Evolutionary conservation across 2,888 invertebrate species (phyloP), one percentile per base, ranked within the genome.

Genomic region (Arge pagana): DNA sequence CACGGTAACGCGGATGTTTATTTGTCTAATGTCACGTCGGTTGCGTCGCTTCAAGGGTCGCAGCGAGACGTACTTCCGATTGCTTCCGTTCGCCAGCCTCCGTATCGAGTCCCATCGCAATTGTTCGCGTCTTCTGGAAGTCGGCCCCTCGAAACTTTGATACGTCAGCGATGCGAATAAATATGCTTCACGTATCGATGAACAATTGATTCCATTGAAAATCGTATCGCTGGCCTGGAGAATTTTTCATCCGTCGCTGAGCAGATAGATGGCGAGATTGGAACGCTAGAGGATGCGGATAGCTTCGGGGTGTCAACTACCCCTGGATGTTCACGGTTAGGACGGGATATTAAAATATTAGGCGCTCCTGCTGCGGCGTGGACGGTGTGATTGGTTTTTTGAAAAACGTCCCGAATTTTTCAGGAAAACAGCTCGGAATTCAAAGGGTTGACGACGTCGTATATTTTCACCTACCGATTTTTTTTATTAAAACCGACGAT

Each of bases 281-380:
- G n/a, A n/a, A n/a, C n/a, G n/a, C n/a, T n/a, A n/a, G n/a, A n/a
- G n/a, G n/a, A n/a, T n/a, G n/a, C n/a, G n/a, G n/a, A n/a, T n/a
- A n/a, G n/a, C n/a, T n/a, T n/a, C n/a, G n/a, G n/a, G n/a, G n/a
- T n/a, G n/a, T n/a, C n/a, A n/a, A n/a, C n/a, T n/a, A n/a, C n/a
- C n/a, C n/a, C n/a, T n/a, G n/a, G n/a, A n/a, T n/a, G n/a, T n/a
- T n/a, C n/a, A n/a, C n/a, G n/a, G n/a, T n/a, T n/a, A n/a, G n/a
- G n/a, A n/a, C 66, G 66, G 66, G 67, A 65, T 66, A 68, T 66
- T 67, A 66, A 69, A 69, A 65, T 66, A 64, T 68, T 65, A 64
- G 50, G 36, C 45, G 42, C 33, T 36, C 26, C 18, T 36, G 33
- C 26, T 19, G 40, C 8, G 19, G 19, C 8, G 21, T 24, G 39